Evolutionary conservation across 1,140 invertebrate species (phyloP).

Genomic region (Ridgeia piscesae): DNA sequence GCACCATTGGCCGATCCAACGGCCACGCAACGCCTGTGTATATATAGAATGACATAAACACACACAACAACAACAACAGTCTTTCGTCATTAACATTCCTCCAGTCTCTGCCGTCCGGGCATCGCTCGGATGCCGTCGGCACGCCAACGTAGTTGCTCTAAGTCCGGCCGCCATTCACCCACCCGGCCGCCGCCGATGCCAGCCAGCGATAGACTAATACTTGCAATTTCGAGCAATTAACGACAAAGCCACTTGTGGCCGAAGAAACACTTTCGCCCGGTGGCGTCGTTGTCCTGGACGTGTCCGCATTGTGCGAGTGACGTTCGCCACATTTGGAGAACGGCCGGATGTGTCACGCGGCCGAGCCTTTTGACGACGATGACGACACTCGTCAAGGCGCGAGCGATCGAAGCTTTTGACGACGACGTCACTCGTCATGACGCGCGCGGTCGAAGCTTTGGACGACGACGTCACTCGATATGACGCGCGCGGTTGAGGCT

Average conservation of each 20-base stretch:
- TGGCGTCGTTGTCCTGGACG: background rate
- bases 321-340: background rate
- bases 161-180: background rate
- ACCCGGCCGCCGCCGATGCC: background rate
- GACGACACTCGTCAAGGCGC: background rate
- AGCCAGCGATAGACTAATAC: background rate
- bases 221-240: slow-evolving; percentile 6
- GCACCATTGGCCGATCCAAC: no score
- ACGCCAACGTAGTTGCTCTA: background rate
- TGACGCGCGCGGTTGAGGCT: no score
- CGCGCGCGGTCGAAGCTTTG: no score
- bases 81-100: background rate
- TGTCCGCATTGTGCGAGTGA: background rate
- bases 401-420: no score
- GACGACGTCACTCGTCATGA: no score
- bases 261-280: background rate
- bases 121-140: background rate
- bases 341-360: background rate
- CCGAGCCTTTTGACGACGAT: background rate
- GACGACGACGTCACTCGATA: no score
- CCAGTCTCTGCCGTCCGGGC: background rate
- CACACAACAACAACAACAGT: background rate
- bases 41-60: no score
- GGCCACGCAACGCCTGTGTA: no score
- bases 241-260: background rate